Conservation (phyloP, 2,113 vertebrate species). For the Chlorodrepanis virens region DNA sequence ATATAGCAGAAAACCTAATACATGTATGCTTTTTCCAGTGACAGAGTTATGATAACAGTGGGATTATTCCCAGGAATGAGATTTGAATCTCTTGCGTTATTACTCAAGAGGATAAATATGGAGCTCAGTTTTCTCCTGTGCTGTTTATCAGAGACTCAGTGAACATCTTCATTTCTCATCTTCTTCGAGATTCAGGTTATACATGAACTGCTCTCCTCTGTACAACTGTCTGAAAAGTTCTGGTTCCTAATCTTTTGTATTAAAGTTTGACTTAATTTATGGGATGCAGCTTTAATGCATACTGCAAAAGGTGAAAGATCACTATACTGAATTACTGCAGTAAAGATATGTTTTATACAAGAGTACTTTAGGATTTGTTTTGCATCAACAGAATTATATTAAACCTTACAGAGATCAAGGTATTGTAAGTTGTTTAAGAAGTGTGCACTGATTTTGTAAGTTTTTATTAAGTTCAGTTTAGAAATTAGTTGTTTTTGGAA, state of each 20-base stretch:
- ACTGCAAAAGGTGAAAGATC: neutral
- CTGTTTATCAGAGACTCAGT: constrained; percentile 37
- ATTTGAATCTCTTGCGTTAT: constrained; percentile 58
- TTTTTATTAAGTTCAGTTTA: neutral
- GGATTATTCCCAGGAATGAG: constrained; percentile 46
- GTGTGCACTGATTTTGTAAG: neutral
- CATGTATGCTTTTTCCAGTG: constrained; percentile 52
- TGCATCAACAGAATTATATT: neutral
- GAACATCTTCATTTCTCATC: constrained; percentile 38
- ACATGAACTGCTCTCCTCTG: neutral
- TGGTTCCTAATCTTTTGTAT: neutral
- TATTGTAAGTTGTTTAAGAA: neutral
- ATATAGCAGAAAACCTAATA: neutral
- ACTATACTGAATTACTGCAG: neutral
- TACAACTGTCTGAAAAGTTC: neutral
- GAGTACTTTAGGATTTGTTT: neutral
- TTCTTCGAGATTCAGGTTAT: neutral
- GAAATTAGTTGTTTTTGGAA: neutral
- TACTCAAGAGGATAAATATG: constrained; percentile 41
- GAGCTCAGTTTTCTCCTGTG: neutral
- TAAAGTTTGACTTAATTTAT: neutral
- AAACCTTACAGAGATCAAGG: neutral
- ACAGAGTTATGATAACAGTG: constrained; percentile 38
- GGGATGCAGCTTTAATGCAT: neutral
- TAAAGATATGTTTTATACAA: neutral